These are phyloP conservation scores for Lymantria monacha DNA, from an alignment of 2,888 invertebrate species.

Conservation along the genomic window DNA sequence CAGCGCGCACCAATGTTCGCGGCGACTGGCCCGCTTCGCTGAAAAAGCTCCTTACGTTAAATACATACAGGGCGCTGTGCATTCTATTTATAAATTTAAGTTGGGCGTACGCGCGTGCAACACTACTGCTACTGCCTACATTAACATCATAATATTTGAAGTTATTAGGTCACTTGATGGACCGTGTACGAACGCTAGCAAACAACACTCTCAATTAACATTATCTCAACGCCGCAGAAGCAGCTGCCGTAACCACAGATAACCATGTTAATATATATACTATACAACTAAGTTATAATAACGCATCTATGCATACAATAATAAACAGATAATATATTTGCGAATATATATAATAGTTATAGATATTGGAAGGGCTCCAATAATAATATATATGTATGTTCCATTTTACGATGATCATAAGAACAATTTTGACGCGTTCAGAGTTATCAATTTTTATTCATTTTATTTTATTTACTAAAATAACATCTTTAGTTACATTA, in stretches of 20 bases:
- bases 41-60: constrained; percentile 73
- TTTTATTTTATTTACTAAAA: constrained; percentile 68
- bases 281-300: background rate
- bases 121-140: constrained; percentile 49
- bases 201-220: constrained; percentile 25
- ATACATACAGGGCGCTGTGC: constrained; percentile 72
- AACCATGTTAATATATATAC: background rate
- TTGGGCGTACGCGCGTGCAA: constrained; percentile 69
- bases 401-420: constrained; percentile 52
- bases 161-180: constrained; percentile 73
- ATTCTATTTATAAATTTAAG: constrained; percentile 79
- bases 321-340: constrained; percentile 33
- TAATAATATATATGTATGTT: constrained; percentile 55
- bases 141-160: constrained; percentile 72
- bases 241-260: background rate
- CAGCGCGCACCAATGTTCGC: constrained; percentile 62
- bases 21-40: constrained; percentile 67
- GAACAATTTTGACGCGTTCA: constrained; percentile 39
- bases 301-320: constrained; percentile 25
- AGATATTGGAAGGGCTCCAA: constrained; percentile 66
- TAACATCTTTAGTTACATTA: constrained; percentile 63
- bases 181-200: constrained; percentile 44
- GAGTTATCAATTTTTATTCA: constrained; percentile 29
- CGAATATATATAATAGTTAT: constrained; percentile 42
- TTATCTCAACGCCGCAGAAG: constrained; percentile 5